Evolutionary conservation across 2,888 invertebrate genomes (phyloP), one percentile per base, ranked within the genome.

Genomic region (Timema cristinae): DNA sequence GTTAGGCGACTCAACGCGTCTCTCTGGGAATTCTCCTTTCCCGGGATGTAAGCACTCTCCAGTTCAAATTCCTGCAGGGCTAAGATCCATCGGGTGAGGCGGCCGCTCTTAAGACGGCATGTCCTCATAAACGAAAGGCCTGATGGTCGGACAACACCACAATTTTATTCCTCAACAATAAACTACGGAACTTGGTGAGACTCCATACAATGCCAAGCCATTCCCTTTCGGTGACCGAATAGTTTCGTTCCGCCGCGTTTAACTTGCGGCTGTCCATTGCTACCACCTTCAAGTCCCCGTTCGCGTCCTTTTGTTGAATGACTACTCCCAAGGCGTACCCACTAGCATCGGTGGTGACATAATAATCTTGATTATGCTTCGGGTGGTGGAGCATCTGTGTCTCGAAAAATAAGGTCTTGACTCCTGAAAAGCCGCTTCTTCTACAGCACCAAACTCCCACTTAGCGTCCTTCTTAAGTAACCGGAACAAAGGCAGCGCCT

Each of bases 41-140:
- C 77, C 0, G 69, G 67, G 15, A 74, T 72, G 51, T 76, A 70
- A 0, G 72, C 32, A 1, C 74, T 70, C 10, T 66, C 67, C 11
- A 72, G 67, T 66, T 76, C 69, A 69, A 72, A 76, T 50, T 77
- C 75, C 5, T 77, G 77, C 2, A 77, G 16, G 7, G 72, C 72
- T 10, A 77, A 61, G 0, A 71, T 71, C 75, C 75, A 77, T 56
- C 75, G 50, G 6, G 71, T 71, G 7, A 77, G 69, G 51, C 76
- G 59, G 7, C 74, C 67, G 0, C 73, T 71, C 1, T 75, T 50
- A 6, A 76, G 47, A 7, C 76, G 49, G 67, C 77, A 76, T 2
- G 70, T 75, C 11, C 69, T 70, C 10, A 77, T 32, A 54, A 73
- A 77, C 0, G 72, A 67, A 0, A 75, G 16, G 76, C 73, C 9